Evolutionary conservation across 2,113 vertebrate genomes (phyloP), one percentile per base, ranked within the genome.

Genomic region (Rutilus rutilus): DNA sequence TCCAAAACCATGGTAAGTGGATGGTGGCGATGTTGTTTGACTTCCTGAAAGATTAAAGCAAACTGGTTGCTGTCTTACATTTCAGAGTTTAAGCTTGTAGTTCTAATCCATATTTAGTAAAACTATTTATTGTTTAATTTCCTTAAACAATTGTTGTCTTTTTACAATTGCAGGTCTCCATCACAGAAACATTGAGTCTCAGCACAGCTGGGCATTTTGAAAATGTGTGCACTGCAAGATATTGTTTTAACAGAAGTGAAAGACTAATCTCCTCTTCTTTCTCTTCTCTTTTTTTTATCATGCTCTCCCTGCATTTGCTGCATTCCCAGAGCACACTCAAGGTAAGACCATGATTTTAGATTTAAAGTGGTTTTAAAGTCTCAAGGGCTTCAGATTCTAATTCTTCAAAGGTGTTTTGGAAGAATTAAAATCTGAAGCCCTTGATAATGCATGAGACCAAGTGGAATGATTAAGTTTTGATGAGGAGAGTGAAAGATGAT

Each of bases 251-350:
- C 21, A 45, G 60, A 33, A 47, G 42, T 39, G 5, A 79, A 30
- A 9, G 30, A 39, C 65, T 77, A 36, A 77, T 54, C 45, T 21
- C 17, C 50, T 65, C 23, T 82, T 33, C 2, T 33, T 27, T 19
- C 27, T 54, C 52, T 57, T 36, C 52, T 67, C 39, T 19, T 25
- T 73, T 73, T 67, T 10, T 27, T 50, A 54, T 52, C 19, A 25
- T 45, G 52, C n/a, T 42, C 9, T 25, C 54, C 50, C 11, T 27
- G 36, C 39, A 1, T 73, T 57, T 39, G 8, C 47, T 69, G 85
- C 54, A 36, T 77, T 6, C 50, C 45, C 82, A 89, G 87, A 89
- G 77, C 82, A 89, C 87, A 33, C 57, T 89, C 47, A 83, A 84
- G 87, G 87, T 89, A 89, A 89, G 87, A 81, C 23, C 50, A 57